Base-by-base conservation (phyloP, 2,113 vertebrate species). In the Scytalopus superciliaris region DNA sequence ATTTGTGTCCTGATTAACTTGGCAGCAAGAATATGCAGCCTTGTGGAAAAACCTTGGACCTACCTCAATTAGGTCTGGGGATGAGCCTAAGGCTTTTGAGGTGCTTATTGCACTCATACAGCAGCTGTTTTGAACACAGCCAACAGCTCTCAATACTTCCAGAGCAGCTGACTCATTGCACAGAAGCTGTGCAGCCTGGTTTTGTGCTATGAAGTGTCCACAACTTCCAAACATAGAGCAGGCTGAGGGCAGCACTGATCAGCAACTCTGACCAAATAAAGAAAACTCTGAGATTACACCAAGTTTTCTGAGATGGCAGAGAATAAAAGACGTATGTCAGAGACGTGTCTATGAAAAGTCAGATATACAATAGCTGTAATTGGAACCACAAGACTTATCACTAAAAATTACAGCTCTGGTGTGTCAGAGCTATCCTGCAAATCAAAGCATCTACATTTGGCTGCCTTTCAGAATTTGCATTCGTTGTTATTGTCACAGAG, bases 191-290 rank as follows among this genome's bases (percentile, higher is more conserved):
- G 55, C 73, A 67, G 52, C 62, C 74, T 93, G 82, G 49, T 79
- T 86, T 30, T 66, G 75, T 67, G 90, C 90, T 91, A 86, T 52
- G 64, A 90, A 84, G 42, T 12, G 37, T 92, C 92, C 42, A 16
- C 50, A 33, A 40, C 31, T 49, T 42, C 42, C 79, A 93, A 79
- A 92, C 17, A 74, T 3, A 47, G n/a, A 86, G 72, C 88, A 93
- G 85, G 25, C 72, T 31, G 22, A 88, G 79, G 53, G 67, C 75
- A 94, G 75, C 82, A 35, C 53, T 33, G 23, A 30, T 52, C 81
- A 50, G 69, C 74, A 68, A 0, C 68, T 73, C 80, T 66, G 35
- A 68, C 79, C 85, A 92, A 86, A 70, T 55, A 92, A 10, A 94
- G 86, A 18, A 69, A 88, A 74, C 15, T 66, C 60, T 69, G 39